Conservation (phyloP, 2,888 invertebrate genomes). For the Brachynemurus nebulosus region DNA sequence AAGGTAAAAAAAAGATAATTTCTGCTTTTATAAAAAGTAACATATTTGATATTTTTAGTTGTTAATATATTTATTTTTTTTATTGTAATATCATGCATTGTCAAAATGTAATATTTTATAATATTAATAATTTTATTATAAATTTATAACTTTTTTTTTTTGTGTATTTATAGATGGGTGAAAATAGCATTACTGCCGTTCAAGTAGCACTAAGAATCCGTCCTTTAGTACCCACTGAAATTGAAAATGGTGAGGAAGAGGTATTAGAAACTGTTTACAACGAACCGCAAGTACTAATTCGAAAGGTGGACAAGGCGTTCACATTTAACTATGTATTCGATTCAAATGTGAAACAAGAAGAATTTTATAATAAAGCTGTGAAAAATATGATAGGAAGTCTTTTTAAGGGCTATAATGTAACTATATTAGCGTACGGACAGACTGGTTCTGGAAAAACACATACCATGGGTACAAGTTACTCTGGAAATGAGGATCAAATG, state of each 20-base stretch:
- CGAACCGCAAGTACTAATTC: slow-evolving; percentile 55
- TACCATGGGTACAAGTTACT: slow-evolving; percentile 79
- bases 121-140: no score
- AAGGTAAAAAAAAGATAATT: no score
- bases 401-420: slow-evolving; percentile 84
- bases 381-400: slow-evolving; percentile 57
- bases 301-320: slow-evolving; percentile 51
- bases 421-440: slow-evolving; percentile 89
- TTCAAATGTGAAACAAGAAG: slow-evolving; percentile 48
- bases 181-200: slow-evolving; percentile 28
- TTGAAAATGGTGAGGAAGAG: slow-evolving; percentile 56
- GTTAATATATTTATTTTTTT: no score
- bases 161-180: slow-evolving; percentile 4
- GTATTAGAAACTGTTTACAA: slow-evolving; percentile 53
- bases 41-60: no score
- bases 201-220: slow-evolving; percentile 73
- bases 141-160: no score
- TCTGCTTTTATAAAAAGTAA: no score
- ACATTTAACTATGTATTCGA: slow-evolving; percentile 76
- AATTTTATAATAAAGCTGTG: slow-evolving; percentile 61
- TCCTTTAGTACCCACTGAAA: slow-evolving; percentile 61
- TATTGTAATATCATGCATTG: no score
- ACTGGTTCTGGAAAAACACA: slow-evolving; percentile 90
- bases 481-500: slow-evolving; percentile 30
- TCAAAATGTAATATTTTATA: no score